Evolutionary conservation across 2,888 invertebrate genomes (phyloP), one percentile per base, ranked within the genome.

Genomic region (Venusia cambrica): DNA sequence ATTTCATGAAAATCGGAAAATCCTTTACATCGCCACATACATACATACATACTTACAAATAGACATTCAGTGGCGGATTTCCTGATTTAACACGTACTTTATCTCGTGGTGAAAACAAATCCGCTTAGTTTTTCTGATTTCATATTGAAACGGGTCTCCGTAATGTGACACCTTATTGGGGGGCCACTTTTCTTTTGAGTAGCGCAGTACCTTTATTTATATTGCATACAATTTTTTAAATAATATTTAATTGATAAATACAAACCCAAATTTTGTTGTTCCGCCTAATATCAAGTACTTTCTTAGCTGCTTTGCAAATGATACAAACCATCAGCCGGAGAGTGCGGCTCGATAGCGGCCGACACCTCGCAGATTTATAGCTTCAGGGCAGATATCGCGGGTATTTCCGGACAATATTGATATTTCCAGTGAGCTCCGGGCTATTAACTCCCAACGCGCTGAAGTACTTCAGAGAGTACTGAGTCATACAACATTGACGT

Each of bases 331-430:
- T 84, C 76, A 69, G 70, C 54, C 76, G 59, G 75, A 73, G 79
- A 76, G 77, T 71, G 74, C 70, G 73, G 75, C 54, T 68, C 71
- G 80, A 78, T 84, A 81, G 69, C 62, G 62, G 64, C 81, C 71
- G 83, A 81, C 80, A 81, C 73, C 79, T 77, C 65, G 68, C 76
- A 74, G 77, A 84, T 83, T 84, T 84, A 84, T 79, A 56, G 53
- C 65, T 57, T 49, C 58, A 52, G 50, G 53, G 55, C 66, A 59
- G 78, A 81, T 78, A 79, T 58, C 60, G 59, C 48, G 50, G 74
- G 54, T 83, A 85, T 83, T 78, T 81, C 64, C 75, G 74, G 68
- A 74, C 72, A 60, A 59, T 73, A 79, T 73, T 72, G 74, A 81
- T 84, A 81, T 81, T 79, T 77, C 66, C 74, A 68, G 64, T 62